A percentile compares a stretch with the other conserved stretches of the same genome.
Evolutionary conservation across 1,140 invertebrate species (phyloP).

Genomic region (Idris sp.): DNA sequence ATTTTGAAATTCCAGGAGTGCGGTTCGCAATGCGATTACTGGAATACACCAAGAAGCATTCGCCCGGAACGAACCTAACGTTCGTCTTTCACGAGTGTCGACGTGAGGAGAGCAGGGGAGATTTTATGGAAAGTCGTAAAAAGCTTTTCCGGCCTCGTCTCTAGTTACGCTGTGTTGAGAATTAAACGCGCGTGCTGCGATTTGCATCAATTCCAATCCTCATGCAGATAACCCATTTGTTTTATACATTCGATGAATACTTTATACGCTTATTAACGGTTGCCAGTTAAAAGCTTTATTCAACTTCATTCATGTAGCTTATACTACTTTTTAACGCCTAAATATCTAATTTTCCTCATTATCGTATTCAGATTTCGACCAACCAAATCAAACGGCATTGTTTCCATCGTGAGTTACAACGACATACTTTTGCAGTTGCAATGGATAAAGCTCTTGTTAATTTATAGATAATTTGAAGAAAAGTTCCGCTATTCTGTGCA

Average conservation of each 20-base stretch:
- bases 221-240: conserved; percentile 36
- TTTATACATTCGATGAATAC: conserved; percentile 10
- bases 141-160: conserved; percentile 56
- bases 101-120: conserved; percentile 33
- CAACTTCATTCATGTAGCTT: too few relatives aligned
- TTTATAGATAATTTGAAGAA: too few relatives aligned
- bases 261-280: too few relatives aligned
- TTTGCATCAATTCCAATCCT: conserved; percentile 36
- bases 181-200: conserved; percentile 48
- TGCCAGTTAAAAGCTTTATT: too few relatives aligned
- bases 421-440: too few relatives aligned
- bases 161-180: conserved; percentile 35
- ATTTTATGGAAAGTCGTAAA: conserved; percentile 61
- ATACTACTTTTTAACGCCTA: too few relatives aligned
- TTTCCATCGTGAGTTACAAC: too few relatives aligned
- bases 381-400: too few relatives aligned
- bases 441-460: too few relatives aligned
- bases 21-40: conserved; percentile 58
- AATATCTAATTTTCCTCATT: too few relatives aligned
- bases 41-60: conserved; percentile 56
- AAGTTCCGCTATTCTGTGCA: too few relatives aligned
- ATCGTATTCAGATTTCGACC: too few relatives aligned
- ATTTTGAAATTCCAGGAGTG: conserved; percentile 58
- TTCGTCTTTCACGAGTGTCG: conserved; percentile 53
- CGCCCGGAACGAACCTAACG: conserved; percentile 58